A percentile compares a stretch with the other conserved stretches of the same genome.
These are phyloP conservation scores for Vulpes vulpes DNA, from an alignment of 2,113 vertebrate species.

Conservation along the genomic window DNA sequence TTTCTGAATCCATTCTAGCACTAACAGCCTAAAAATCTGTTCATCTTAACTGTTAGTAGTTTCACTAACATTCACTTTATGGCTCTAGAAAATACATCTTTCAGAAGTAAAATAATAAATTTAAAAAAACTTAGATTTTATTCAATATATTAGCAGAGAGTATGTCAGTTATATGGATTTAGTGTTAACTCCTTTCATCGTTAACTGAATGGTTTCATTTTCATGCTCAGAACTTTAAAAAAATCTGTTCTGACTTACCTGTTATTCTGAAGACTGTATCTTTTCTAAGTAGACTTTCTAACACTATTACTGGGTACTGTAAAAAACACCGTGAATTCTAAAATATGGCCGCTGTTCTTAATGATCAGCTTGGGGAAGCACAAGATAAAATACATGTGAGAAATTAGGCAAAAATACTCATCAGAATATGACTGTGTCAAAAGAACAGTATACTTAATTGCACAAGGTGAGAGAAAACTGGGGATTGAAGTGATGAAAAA, in stretches of 20 bases:
- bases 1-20: conserved; percentile 20
- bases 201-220: conserved; percentile 13
- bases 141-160: background rate
- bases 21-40: background rate
- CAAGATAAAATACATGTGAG: background rate
- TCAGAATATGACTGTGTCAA: conserved; percentile 5
- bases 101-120: background rate
- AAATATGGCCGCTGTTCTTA: background rate
- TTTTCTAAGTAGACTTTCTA: background rate
- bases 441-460: background rate
- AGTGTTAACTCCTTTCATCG: conserved; percentile 5
- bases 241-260: conserved; percentile 17
- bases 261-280: background rate
- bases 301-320: background rate
- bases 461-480: background rate
- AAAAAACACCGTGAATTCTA: background rate
- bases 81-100: conserved; percentile 39
- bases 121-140: background rate
- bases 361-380: background rate
- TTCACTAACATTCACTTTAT: background rate
- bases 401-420: background rate
- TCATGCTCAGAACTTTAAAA: conserved; percentile 6
- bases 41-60: background rate
- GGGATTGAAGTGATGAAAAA: background rate
- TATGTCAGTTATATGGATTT: conserved; percentile 33